These are phyloP conservation scores for Lasioglossum pauxillum DNA, from an alignment of 2,888 invertebrate species.

Conservation along the genomic window DNA sequence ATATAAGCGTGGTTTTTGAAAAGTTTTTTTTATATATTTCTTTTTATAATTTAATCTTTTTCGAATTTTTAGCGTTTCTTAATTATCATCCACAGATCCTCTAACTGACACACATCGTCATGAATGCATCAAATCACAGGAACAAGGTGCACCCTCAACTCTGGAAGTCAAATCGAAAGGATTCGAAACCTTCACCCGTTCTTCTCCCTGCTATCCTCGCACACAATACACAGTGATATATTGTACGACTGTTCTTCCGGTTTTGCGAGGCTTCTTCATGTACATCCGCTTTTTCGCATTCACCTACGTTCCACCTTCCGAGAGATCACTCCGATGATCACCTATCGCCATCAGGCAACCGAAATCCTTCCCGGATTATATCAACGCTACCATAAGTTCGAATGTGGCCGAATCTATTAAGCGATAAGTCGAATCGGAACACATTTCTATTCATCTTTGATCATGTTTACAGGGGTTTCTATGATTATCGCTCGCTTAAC, in stretches of 20 bases:
- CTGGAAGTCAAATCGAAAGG: background rate
- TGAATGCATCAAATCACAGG: background rate
- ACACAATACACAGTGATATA: background rate
- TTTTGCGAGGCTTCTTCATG: background rate
- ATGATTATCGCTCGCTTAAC: background rate
- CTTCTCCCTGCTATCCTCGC: background rate
- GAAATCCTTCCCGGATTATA: background rate
- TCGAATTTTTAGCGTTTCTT: background rate
- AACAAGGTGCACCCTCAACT: background rate
- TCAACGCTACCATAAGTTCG: background rate
- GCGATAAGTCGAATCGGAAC: background rate
- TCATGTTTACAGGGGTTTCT: background rate
- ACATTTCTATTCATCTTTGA: background rate
- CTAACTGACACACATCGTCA: too few species aligned
- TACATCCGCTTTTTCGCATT: background rate
- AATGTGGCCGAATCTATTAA: background rate
- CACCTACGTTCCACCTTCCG: background rate
- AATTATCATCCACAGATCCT: background rate
- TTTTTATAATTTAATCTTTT: too few species aligned
- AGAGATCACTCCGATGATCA: background rate
- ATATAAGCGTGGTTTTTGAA: too few species aligned
- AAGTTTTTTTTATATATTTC: too few species aligned
- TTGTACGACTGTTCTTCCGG: background rate
- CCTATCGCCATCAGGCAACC: background rate
- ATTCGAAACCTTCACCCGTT: background rate